Base-by-base conservation (phyloP, 1,140 invertebrate genomes). In the Drosophila bifasciata region DNA sequence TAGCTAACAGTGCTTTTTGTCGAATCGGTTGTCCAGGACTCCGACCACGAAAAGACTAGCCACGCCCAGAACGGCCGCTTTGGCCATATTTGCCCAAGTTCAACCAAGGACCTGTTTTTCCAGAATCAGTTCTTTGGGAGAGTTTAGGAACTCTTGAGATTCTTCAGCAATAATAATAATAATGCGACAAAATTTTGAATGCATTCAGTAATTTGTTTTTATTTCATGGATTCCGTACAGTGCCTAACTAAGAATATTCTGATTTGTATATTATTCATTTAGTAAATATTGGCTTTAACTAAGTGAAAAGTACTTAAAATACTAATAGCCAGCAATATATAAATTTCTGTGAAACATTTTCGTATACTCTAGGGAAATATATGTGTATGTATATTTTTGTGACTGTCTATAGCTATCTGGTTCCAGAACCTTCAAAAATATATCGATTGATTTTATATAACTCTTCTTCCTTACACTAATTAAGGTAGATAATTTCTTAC, bases 331-430 rank as follows among this genome's bases (percentile, higher is more conserved):
- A 78, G 70, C 63, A 75, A 49, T 36, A 72, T 78, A 67, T 57
- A 51, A 72, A 81, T 88, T 86, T 86, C 83, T 86, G 56, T 88
- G 83, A 86, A 86, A 86, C 67, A 57, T 71, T 76, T 36, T 88
- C 83, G 83, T 86, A 86, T 86, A 88, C 83, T 75, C 66, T 78
- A 75, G 21, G 60, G 43, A 51, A 60, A 49, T 69, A 53, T 76
- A 45, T 57, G 39, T 52, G 32, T 69, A 61, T 68, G 56, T 61
- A 58, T 72, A 79, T 53, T 62, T 61, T 58, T 49, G 41, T 73
- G 70, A 39, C 40, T 62, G 45, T 6, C 28, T 70, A 61, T 43
- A 41, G 36, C 40, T 61, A 67, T 7, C 32, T 25, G 52, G 56
- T 51, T 74, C 17, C 36, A 39, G 16, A 59, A 58, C 51, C 66